Conservation (phyloP, 2,113 vertebrate species). For the Ploceus nigricollis region DNA sequence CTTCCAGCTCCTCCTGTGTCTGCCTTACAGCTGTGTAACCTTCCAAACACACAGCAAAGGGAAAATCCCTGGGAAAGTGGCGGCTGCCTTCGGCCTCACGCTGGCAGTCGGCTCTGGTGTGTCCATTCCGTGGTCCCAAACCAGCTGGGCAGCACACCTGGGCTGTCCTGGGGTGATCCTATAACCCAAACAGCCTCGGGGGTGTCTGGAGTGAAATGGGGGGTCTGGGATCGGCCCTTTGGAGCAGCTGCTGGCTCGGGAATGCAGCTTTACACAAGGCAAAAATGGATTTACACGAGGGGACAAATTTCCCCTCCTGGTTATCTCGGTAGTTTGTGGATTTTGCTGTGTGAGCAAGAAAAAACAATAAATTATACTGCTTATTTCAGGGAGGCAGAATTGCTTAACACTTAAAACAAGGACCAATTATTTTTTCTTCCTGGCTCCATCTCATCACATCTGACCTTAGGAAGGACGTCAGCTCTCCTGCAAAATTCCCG, state of each 20-base stretch:
- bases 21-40: conserved; percentile 46
- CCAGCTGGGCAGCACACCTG: neutral
- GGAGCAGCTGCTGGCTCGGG: neutral
- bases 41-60: conserved; percentile 30
- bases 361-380: neutral
- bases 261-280: neutral
- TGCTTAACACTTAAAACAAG: neutral
- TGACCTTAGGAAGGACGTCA: neutral
- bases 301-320: neutral
- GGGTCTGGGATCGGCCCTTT: neutral
- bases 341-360: neutral
- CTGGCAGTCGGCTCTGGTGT: neutral
- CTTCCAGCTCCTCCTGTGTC: neutral
- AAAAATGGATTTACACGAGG: neutral
- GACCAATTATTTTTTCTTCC: neutral
- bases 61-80: conserved; percentile 40
- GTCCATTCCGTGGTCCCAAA: neutral
- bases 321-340: neutral
- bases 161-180: neutral
- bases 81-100: neutral
- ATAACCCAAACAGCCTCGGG: neutral
- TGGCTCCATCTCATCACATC: neutral
- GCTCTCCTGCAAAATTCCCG: neutral
- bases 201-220: neutral
- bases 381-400: neutral